Percentiles rank a stretch among this genome's conserved stretches.
phyloP scores from a whole-genome alignment of 2,113 vertebrate species.

The Hemiprocne comata region DNA sequence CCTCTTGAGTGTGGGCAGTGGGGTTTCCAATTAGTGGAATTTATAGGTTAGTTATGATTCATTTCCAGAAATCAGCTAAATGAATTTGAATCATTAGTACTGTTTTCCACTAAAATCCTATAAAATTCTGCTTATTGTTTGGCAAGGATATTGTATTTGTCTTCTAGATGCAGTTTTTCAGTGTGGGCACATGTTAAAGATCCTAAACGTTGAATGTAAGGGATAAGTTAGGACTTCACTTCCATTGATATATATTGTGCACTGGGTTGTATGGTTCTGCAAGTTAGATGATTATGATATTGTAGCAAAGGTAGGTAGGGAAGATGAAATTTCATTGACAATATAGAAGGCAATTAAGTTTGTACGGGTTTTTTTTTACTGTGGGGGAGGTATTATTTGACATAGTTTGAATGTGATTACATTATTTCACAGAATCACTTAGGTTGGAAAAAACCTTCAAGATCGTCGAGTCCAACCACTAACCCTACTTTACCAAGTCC shows the following conservation, averaged over 20 bases:
- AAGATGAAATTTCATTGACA: background rate
- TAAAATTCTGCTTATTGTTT: slow-evolving; percentile 52
- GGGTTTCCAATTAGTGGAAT: slow-evolving; percentile 57
- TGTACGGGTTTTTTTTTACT: background rate
- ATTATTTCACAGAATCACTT: background rate
- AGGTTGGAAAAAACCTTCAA: too few species aligned
- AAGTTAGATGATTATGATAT: background rate
- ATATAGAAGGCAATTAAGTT: background rate
- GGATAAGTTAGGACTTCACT: background rate
- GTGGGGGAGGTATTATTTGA: background rate
- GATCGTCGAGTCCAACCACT: too few species aligned
- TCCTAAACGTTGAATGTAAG: slow-evolving; percentile 25
- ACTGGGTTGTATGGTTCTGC: background rate
- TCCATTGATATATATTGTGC: background rate
- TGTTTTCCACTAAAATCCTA: slow-evolving; percentile 59
- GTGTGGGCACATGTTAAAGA: background rate
- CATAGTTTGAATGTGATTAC: background rate
- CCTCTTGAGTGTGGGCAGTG: background rate
- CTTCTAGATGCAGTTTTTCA: slow-evolving; percentile 57
- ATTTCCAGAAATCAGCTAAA: slow-evolving; percentile 60
- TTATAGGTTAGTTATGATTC: slow-evolving; percentile 45
- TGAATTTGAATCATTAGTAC: slow-evolving; percentile 61
- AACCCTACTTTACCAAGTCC: too few species aligned
- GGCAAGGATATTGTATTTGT: slow-evolving; percentile 44
- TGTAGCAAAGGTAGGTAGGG: background rate